Base-by-base conservation (phyloP, 2,113 vertebrate species). In the Esox niger region DNA sequence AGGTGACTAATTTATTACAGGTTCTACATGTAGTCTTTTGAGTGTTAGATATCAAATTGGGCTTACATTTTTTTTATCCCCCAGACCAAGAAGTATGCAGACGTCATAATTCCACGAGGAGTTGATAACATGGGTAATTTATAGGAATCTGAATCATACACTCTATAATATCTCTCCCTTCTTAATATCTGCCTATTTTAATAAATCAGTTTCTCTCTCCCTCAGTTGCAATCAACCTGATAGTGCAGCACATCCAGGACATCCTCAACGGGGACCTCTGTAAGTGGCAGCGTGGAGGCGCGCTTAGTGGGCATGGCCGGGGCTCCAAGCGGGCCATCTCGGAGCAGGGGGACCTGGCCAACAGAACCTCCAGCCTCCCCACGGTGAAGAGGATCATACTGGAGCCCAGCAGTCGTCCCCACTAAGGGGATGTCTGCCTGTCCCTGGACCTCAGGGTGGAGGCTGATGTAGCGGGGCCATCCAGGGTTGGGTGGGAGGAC, bases 161-260 rank as follows among this genome's bases (percentile, higher is more conserved):
- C 60, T 6, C 13, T 55, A n/a, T n/a, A n/a, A 21, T 8, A 52
- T 52, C 47, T n/a, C 8, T 23, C 8, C 2, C 6, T 9, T 27
- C n/a, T 20, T 17, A 9, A 15, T 15, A 7, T 15, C 17, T 32
- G 7, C 8, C n/a, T n/a, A n/a, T n/a, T 54, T 17, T 31, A 21
- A 46, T 13, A 33, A n/a, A 6, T 46, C 10, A 54, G 4, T 4
- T 25, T 71, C 2, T 57, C 55, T 5, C 25, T 3, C 20, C 20
- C 17, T 61, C 86, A 99, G 97, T 98, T 54, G 97, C 97, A 43
- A 99, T 99, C 79, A 99, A 98, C 89, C 92, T 98, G 61, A 99
- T 99, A 0, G 97, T 99, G 59, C 97, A 99, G 88, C 96, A 99
- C 89, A 99, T 99, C 52, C 97, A 98, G 60, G 97, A 99, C 87